Conservation (phyloP, 2,888 invertebrate species). For the Tenthredo mesomela region DNA sequence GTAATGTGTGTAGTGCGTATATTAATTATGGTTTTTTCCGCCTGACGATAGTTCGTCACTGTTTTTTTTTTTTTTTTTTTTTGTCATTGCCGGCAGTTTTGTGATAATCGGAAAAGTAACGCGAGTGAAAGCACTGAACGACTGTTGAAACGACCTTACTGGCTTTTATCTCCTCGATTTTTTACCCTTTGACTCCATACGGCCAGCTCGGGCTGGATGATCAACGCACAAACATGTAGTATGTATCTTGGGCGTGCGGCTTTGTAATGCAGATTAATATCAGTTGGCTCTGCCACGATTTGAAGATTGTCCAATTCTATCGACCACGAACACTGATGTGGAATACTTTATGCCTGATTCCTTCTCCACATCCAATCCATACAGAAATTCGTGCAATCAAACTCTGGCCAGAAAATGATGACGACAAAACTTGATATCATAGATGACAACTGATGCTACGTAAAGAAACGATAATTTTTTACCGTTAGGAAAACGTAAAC, state of each 20-base stretch:
- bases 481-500: background rate
- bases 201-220: slow-evolving; percentile 4
- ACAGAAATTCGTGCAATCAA: background rate
- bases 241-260: background rate
- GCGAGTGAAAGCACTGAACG: background rate
- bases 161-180: slow-evolving; percentile 44
- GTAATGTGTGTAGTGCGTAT: background rate
- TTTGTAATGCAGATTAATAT: slow-evolving; percentile 52
- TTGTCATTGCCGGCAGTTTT: background rate
- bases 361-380: background rate
- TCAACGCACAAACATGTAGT: slow-evolving; percentile 3
- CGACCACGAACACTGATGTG: background rate
- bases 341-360: background rate
- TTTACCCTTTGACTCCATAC: slow-evolving; percentile 53
- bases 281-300: slow-evolving; percentile 29
- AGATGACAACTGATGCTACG: background rate
- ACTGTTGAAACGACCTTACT: slow-evolving; percentile 2
- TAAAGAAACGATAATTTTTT: background rate
- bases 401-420: background rate
- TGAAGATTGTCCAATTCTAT: slow-evolving; percentile 45
- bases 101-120: slow-evolving; percentile 2
- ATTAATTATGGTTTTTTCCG: background rate
- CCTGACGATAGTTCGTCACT: background rate
- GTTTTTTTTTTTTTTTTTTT: background rate
- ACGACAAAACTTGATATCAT: background rate